Conservation (phyloP, 2,888 invertebrate genomes). For the Zelleria hepariella region DNA sequence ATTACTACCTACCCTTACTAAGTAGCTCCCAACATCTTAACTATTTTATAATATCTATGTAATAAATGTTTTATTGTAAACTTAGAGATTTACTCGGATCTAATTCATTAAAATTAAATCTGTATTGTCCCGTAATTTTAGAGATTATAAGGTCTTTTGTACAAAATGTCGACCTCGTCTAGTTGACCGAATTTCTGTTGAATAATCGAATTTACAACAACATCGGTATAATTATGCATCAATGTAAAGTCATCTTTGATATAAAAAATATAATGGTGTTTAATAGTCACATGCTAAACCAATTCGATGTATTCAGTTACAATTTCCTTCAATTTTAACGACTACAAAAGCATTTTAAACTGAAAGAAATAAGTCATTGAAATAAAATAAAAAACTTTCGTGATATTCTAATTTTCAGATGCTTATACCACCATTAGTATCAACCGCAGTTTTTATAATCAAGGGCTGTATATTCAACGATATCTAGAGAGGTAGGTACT, state of each 20-base stretch:
- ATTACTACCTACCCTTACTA: constrained; percentile 48
- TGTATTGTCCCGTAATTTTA: constrained; percentile 62
- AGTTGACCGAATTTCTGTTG: constrained; percentile 67
- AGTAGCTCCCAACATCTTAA: constrained; percentile 51
- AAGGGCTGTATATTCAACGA: constrained; percentile 34
- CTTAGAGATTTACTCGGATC: constrained; percentile 60
- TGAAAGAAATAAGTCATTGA: too few species aligned
- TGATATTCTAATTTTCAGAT: constrained; percentile 3
- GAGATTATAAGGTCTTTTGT: constrained; percentile 52
- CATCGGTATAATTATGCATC: constrained; percentile 3
- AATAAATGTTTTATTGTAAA: constrained; percentile 68
- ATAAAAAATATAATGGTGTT: too few species aligned
- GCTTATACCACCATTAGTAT: constrained; percentile 2
- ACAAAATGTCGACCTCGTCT: constrained; percentile 65
- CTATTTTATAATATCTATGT: constrained; percentile 59
- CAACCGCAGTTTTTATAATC: constrained; percentile 12
- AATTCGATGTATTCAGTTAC: background rate
- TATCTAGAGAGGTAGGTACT: constrained; percentile 46
- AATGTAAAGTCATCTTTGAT: constrained; percentile 1
- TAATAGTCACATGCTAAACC: background rate
- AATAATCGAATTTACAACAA: constrained; percentile 6
- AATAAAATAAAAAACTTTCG: too few species aligned
- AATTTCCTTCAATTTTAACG: constrained; percentile 10
- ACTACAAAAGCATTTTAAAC: constrained; percentile 30
- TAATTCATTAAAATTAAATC: constrained; percentile 54